phyloP scores from a whole-genome alignment of 1,140 invertebrate genomes.

The Orchestia grillus region DNA sequence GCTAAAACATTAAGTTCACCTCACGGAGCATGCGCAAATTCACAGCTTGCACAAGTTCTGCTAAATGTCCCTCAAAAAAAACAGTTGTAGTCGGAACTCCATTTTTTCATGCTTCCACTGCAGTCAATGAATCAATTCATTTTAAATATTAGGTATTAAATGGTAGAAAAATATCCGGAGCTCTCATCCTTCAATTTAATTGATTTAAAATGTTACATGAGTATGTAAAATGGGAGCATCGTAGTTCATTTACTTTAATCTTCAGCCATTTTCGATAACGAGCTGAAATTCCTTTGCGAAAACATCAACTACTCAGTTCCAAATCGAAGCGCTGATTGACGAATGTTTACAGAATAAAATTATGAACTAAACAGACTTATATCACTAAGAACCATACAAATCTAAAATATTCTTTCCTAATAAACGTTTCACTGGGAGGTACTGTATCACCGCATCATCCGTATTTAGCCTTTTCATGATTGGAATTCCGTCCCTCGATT shows the following conservation, averaged over 20 bases:
- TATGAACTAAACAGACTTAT: background rate
- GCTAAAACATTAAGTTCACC: constrained; percentile 43
- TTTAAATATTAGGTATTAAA: background rate
- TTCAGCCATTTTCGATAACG: background rate
- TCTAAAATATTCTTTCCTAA: background rate
- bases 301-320: background rate
- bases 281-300: background rate
- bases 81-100: background rate
- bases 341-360: background rate
- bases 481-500: background rate
- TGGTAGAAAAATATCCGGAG: background rate
- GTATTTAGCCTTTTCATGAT: background rate
- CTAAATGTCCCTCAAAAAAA: background rate
- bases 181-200: background rate
- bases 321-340: background rate
- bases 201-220: background rate
- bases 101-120: background rate
- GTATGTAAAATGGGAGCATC: background rate
- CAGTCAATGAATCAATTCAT: background rate
- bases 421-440: background rate
- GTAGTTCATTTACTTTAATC: background rate
- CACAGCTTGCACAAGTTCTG: constrained; percentile 19
- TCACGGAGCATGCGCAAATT: constrained; percentile 18
- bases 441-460: background rate
- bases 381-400: background rate